These are phyloP conservation scores for Drosophila yakuba DNA, from an alignment of 1,140 invertebrate species.

Conservation along the genomic window DNA sequence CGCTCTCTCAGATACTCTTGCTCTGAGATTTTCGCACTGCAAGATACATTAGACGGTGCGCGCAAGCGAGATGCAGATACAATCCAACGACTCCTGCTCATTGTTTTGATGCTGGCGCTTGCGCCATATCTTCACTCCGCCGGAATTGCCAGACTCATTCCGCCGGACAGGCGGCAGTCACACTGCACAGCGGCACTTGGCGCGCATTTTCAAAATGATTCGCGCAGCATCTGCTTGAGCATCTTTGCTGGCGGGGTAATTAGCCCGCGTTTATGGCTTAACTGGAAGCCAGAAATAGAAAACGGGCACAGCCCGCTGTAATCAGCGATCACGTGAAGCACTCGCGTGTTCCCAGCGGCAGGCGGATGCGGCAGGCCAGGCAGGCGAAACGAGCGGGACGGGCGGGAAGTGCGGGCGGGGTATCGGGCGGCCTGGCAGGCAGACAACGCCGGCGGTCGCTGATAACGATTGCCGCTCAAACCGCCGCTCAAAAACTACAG, in stretches of 20 bases:
- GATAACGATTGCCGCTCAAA: slow-evolving; percentile 43
- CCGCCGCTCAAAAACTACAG: slow-evolving; percentile 43
- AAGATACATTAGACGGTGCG: slow-evolving; percentile 42
- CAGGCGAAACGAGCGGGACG: slow-evolving; percentile 9
- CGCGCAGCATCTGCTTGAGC: not conserved
- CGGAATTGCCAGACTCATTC: slow-evolving; percentile 47
- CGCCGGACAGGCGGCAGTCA: slow-evolving; percentile 22
- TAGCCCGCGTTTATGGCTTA: slow-evolving; percentile 57
- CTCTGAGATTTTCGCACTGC: not conserved
- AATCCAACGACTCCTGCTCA: slow-evolving; percentile 52
- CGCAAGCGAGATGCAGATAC: slow-evolving; percentile 48
- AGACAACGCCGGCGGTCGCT: slow-evolving; percentile 30
- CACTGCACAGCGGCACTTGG: slow-evolving; percentile 9
- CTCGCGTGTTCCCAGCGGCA: slow-evolving; percentile 43
- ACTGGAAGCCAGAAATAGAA: slow-evolving; percentile 33
- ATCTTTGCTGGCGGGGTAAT: slow-evolving; percentile 11
- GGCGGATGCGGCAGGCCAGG: slow-evolving; percentile 33
- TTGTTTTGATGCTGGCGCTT: slow-evolving; percentile 62
- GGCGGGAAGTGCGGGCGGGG: slow-evolving; percentile 4
- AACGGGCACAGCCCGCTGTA: slow-evolving; percentile 6
- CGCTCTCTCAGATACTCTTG: slow-evolving; percentile 28
- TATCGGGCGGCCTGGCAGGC: slow-evolving; percentile 35
- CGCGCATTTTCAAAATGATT: slow-evolving; percentile 43
- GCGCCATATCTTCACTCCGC: slow-evolving; percentile 35
- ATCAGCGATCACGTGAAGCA: slow-evolving; percentile 61